Conservation (phyloP, 1,140 invertebrate genomes). For the Drosophila obscura region DNA sequence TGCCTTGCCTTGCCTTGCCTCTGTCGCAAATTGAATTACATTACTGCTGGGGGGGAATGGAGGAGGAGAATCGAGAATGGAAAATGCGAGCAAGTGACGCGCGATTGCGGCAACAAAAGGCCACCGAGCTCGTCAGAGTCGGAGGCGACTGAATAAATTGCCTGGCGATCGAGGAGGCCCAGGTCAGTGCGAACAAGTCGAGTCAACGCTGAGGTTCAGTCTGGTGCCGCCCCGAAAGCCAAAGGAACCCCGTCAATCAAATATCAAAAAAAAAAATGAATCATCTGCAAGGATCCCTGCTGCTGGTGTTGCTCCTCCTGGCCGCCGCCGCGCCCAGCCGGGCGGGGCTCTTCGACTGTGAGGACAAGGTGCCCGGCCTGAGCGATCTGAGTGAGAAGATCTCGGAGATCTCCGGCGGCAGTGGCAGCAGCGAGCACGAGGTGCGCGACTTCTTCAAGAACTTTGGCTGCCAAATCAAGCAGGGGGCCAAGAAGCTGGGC, state of each 20-base stretch:
- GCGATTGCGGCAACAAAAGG: constrained; percentile 41
- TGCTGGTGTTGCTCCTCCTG: constrained; percentile 33
- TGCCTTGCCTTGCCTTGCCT: background rate
- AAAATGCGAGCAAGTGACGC: constrained; percentile 57
- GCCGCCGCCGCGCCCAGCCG: constrained; percentile 6
- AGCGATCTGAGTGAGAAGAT: constrained; percentile 56
- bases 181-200: constrained; percentile 51
- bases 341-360: constrained; percentile 70
- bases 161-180: constrained; percentile 34
- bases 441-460: constrained; percentile 76
- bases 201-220: constrained; percentile 34
- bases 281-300: constrained; percentile 22
- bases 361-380: constrained; percentile 59
- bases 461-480: constrained; percentile 74
- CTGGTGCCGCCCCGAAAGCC: constrained; percentile 23
- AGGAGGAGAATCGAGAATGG: constrained; percentile 33
- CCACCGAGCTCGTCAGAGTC: constrained; percentile 14
- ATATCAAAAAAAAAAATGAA: constrained; percentile 44
- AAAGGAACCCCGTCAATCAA: background rate
- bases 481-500: constrained; percentile 62
- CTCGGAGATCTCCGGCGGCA: constrained; percentile 49
- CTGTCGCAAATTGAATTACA: constrained; percentile 65
- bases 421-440: constrained; percentile 66
- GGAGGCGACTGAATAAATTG: constrained; percentile 40
- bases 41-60: constrained; percentile 1